These are phyloP conservation scores for Ctenicera cuprea DNA, from an alignment of 2,888 invertebrate species.

Conservation along the genomic window DNA sequence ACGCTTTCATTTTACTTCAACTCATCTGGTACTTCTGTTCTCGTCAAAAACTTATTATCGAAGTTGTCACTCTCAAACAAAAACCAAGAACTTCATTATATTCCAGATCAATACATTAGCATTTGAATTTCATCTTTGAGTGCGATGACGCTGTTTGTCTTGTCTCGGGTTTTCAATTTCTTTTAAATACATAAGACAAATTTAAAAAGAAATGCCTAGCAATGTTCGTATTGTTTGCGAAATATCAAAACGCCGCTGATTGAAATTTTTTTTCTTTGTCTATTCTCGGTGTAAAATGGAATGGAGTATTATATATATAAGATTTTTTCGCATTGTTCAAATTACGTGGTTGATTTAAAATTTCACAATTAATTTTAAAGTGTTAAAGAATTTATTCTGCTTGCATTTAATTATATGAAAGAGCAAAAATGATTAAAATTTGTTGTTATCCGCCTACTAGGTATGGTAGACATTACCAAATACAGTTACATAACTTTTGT, in stretches of 20 bases:
- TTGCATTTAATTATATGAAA: too few relatives aligned
- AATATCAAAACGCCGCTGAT: not conserved
- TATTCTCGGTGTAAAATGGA: not conserved
- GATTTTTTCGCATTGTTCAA: too few relatives aligned
- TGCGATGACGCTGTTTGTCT: not conserved
- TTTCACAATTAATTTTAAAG: too few relatives aligned
- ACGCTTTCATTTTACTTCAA: not conserved
- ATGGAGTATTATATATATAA: not conserved
- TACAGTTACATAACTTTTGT: too few relatives aligned
- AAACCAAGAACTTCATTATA: slow-evolving; percentile 13
- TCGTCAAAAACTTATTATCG: not conserved
- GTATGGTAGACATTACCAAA: too few relatives aligned
- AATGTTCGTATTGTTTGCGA: not conserved
- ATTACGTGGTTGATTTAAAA: too few relatives aligned
- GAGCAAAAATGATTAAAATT: too few relatives aligned
- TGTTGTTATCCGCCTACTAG: too few relatives aligned
- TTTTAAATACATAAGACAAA: not conserved
- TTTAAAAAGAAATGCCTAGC: not conserved
- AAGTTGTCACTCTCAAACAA: not conserved
- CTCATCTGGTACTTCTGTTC: not conserved
- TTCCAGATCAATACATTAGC: slow-evolving; percentile 12
- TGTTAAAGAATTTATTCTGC: too few relatives aligned
- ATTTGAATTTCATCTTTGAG: slow-evolving; percentile 4
- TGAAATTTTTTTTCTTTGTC: not conserved
- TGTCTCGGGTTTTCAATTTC: slow-evolving; percentile 7